A percentile compares a stretch with the other conserved stretches of the same genome.
phyloP scores from a whole-genome alignment of 1,140 invertebrate genomes.

The Apolygus lucorum region DNA sequence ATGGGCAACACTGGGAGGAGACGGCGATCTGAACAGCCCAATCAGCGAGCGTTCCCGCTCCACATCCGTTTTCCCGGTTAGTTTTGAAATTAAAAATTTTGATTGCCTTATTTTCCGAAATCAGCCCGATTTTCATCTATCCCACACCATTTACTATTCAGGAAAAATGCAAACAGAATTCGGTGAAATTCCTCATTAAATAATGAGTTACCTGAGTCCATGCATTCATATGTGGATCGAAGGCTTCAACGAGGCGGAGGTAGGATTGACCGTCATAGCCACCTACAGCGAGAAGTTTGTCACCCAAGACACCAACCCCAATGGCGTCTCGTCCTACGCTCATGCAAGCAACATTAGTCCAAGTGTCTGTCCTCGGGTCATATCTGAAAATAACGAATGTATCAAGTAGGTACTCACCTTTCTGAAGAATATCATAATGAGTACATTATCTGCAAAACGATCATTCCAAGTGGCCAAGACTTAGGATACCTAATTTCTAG shows the following conservation, averaged over 20 bases:
- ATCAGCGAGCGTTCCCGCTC: no score
- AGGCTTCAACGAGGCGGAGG: constrained; percentile 82
- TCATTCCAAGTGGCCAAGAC: no score
- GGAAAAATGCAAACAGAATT: not conserved
- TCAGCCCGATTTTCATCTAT: not conserved
- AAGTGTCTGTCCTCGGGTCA: constrained; percentile 71
- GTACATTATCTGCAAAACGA: no score
- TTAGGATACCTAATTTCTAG: no score
- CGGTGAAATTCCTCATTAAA: not conserved
- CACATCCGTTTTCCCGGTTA: not conserved
- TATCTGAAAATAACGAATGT: constrained; percentile 50
- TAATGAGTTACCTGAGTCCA: constrained; percentile 56
- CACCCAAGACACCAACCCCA: constrained; percentile 81
- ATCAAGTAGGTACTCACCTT: no score
- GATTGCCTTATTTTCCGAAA: not conserved
- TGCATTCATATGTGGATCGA: constrained; percentile 80
- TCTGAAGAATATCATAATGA: no score
- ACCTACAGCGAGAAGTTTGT: constrained; percentile 80
- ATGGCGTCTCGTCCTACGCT: constrained; percentile 81
- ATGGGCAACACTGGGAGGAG: no score
- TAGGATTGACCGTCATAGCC: constrained; percentile 94
- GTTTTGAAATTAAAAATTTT: not conserved
- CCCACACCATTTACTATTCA: not conserved
- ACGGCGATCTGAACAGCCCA: no score
- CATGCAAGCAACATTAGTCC: constrained; percentile 82